phyloP scores from a whole-genome alignment of 2,113 vertebrate genomes.

The Seriola quinqueradiata region DNA sequence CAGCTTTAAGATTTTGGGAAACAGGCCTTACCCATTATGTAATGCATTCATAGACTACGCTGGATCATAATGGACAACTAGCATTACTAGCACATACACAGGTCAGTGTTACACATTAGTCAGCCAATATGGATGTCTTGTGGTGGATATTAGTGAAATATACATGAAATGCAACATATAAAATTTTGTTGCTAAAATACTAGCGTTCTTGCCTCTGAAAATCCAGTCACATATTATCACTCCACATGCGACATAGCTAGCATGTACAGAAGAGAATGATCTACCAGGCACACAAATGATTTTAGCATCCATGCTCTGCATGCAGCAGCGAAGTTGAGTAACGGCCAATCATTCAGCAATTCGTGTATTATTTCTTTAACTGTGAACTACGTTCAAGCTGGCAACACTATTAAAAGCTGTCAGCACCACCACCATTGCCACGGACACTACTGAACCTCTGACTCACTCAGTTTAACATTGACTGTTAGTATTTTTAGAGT shows the following conservation, averaged over 20 bases:
- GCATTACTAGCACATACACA: not conserved
- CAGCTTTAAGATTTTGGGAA: not conserved
- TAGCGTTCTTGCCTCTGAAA: not conserved
- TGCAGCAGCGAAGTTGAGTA: not conserved
- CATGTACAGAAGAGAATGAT: not conserved
- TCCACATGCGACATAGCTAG: not conserved
- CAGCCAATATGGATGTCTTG: not conserved
- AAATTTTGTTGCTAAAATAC: not conserved
- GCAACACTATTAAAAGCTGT: conserved; percentile 36
- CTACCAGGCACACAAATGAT: not conserved
- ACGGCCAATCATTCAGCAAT: not conserved
- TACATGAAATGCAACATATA: not conserved
- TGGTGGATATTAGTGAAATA: not conserved
- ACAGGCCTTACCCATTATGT: not conserved
- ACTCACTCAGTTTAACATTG: conserved; percentile 17
- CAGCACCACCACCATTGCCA: not conserved
- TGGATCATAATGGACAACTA: not conserved
- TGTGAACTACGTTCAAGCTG: conserved; percentile 30
- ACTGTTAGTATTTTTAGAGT: conserved; percentile 6
- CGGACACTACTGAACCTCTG: not conserved
- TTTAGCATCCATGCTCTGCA: not conserved
- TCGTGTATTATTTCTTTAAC: conserved; percentile 16
- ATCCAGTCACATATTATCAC: not conserved
- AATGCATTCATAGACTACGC: not conserved
- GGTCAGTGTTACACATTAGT: too few species aligned